These are phyloP conservation scores for Cylas formicarius DNA, from an alignment of 1,140 invertebrate species.

Conservation along the genomic window DNA sequence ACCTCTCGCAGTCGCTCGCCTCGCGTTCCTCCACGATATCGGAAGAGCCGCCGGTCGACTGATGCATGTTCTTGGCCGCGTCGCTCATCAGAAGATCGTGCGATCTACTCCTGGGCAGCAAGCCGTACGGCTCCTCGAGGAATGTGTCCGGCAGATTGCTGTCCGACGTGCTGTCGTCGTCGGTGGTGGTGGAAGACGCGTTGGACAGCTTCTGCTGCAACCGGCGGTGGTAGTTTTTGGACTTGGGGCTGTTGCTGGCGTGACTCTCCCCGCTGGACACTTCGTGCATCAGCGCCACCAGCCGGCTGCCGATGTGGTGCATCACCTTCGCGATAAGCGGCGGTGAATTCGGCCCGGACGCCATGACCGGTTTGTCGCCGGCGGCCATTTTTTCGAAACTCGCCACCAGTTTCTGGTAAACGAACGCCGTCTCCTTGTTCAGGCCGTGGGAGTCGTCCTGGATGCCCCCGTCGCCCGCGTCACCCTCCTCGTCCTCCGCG, in stretches of 20 bases:
- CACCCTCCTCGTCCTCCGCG: constrained; percentile 44
- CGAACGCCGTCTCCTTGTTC: constrained; percentile 68
- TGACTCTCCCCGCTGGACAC: constrained; percentile 65
- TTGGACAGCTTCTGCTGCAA: constrained; percentile 52
- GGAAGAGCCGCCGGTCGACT: constrained; percentile 43
- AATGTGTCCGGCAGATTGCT: constrained; percentile 39
- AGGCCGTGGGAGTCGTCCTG: constrained; percentile 49
- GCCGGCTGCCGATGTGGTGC: constrained; percentile 82
- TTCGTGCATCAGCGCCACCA: constrained; percentile 88
- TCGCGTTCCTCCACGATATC: constrained; percentile 61
- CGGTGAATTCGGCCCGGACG: constrained; percentile 54
- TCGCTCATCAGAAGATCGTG: constrained; percentile 65
- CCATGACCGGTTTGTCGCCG: constrained; percentile 42
- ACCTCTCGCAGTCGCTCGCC: constrained; percentile 80
- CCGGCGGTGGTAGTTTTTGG: constrained; percentile 48
- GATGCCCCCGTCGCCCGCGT: constrained; percentile 50
- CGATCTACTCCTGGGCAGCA: constrained; percentile 62
- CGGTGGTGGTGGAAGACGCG: constrained; percentile 64
- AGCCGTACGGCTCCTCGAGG: constrained; percentile 37
- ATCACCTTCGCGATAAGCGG: constrained; percentile 86
- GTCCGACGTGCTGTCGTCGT: constrained; percentile 68
- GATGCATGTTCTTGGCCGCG: constrained; percentile 40
- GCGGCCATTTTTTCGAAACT: constrained; percentile 67
- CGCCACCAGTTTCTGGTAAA: constrained; percentile 75
- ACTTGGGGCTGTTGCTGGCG: constrained; percentile 45